Evolutionary conservation across 2,113 vertebrate genomes (phyloP), one percentile per base, ranked within the genome.

Genomic region (Centrocercus urophasianus): DNA sequence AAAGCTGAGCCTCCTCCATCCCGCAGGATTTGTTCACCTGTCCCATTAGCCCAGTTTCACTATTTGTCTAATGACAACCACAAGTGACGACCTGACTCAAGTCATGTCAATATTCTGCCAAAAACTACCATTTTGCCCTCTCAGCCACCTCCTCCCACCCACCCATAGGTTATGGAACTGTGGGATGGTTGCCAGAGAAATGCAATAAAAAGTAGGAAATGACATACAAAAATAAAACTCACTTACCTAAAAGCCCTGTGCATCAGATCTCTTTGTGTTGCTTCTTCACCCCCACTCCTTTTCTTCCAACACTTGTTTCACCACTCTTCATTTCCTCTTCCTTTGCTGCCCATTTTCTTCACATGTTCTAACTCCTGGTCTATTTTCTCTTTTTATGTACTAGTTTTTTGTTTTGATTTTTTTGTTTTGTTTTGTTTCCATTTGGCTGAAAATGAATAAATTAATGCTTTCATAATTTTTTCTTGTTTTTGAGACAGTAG

Each of bases 181-280:
- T 56, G 85, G 97, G 96, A 96, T 27, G 45, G n/a, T 73, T 96
- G 96, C 96, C 97, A 97, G 90, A 87, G 77, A 95, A 85, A 86
- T 72, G 93, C 89, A 95, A 95, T 97, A 97, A 97, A 97, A 96
- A 90, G 93, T 93, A 96, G 96, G 96, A 97, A 96, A 95, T 96
- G 69, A 95, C 95, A 95, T 88, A 88, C 57, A 96, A 91, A 96
- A 96, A 96, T 96, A 96, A 96, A 95, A 97, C 83, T 95, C 94
- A 87, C 91, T 95, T 96, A 92, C 88, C 87, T 97, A 97, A 97
- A 96, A 97, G 88, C 90, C 57, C 60, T 69, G 69, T 63, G 82
- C 6, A 4, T 90, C 73, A 79, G 83, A 91, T 65, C 34, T 91
- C 86, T 89, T 85, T 82, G 83, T 78, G 64, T 64, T 94, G 60